These are phyloP conservation scores for Ianthella basta DNA, from an alignment of 37 sponge, comb jelly and placozoan genomes.

Conservation along the genomic window DNA sequence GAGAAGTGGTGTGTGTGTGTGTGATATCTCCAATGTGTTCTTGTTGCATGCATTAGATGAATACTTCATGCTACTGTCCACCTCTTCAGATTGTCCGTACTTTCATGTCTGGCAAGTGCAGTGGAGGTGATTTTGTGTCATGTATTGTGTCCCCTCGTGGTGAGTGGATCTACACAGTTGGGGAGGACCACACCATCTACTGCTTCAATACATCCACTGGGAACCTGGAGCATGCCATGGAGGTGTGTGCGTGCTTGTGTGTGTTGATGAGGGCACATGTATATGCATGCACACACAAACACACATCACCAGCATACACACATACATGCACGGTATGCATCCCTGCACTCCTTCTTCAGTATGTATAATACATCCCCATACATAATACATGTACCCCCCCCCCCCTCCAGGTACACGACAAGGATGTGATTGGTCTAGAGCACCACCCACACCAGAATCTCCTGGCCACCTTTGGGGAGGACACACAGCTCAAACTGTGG, in stretches of 20 bases:
- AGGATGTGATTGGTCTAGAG: conserved; percentile 90
- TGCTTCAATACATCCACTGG: conserved; percentile 92
- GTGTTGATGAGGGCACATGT: no score
- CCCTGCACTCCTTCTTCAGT: no score
- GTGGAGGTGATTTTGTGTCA: conserved; percentile 90
- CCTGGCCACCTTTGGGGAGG: conserved; percentile 88
- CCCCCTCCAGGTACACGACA: conserved; percentile 79
- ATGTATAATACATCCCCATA: no score
- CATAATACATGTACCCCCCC: no score
- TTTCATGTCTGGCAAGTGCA: conserved; percentile 89
- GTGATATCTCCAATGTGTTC: not conserved
- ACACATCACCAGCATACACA: no score
- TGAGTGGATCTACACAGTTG: conserved; percentile 97
- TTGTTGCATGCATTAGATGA: conserved; percentile 9
- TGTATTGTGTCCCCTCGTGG: conserved; percentile 84
- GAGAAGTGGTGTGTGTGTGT: no score
- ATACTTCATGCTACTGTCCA: not conserved
- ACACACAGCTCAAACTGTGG: conserved; percentile 91
- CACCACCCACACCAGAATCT: conserved; percentile 99
- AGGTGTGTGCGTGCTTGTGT: conserved; percentile 50
- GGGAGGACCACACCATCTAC: conserved; percentile 92
- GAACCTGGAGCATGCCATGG: conserved; percentile 90
- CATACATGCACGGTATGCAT: no score
- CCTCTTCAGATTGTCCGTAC: conserved; percentile 75
- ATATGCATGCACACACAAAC: no score